Conservation (phyloP, 2,888 invertebrate genomes). For the Gandaritis pyraliata region DNA sequence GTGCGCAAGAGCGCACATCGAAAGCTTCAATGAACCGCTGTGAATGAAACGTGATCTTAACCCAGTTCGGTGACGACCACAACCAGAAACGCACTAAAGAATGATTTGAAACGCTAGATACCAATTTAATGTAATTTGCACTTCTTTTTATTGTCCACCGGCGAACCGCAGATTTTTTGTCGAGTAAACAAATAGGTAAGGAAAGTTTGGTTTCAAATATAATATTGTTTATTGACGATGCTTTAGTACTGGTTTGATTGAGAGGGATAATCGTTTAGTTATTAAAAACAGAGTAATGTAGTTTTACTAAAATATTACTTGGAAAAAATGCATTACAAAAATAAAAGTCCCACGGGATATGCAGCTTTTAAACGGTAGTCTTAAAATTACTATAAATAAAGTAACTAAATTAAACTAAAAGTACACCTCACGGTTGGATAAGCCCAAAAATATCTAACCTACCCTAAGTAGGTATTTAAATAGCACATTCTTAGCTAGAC, state of each 20-base stretch:
- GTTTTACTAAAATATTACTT: background rate
- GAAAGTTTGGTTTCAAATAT: slow-evolving; percentile 2
- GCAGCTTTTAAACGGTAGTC: slow-evolving; percentile 1
- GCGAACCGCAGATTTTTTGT: slow-evolving; percentile 13
- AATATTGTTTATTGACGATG: no score
- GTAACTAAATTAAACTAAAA: no score
- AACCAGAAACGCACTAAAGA: slow-evolving; percentile 42
- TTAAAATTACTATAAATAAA: no score
- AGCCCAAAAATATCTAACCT: background rate
- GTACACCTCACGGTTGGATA: background rate
- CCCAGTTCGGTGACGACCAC: slow-evolving; percentile 54
- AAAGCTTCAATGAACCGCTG: slow-evolving; percentile 53
- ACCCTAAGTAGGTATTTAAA: no score
- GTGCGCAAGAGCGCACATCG: slow-evolving; percentile 42
- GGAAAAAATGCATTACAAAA: background rate
- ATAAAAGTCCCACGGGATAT: background rate
- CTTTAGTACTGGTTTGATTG: background rate
- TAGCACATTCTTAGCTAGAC: no score
- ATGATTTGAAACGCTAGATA: slow-evolving; percentile 37
- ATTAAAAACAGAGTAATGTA: slow-evolving; percentile 1
- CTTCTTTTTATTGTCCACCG: slow-evolving; percentile 27
- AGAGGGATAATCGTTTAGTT: background rate
- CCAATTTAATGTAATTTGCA: slow-evolving; percentile 28
- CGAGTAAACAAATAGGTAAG: slow-evolving; percentile 4
- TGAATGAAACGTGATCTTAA: slow-evolving; percentile 64